Conservation (phyloP, 1,140 invertebrate genomes). For the Holotrichia oblita region DNA sequence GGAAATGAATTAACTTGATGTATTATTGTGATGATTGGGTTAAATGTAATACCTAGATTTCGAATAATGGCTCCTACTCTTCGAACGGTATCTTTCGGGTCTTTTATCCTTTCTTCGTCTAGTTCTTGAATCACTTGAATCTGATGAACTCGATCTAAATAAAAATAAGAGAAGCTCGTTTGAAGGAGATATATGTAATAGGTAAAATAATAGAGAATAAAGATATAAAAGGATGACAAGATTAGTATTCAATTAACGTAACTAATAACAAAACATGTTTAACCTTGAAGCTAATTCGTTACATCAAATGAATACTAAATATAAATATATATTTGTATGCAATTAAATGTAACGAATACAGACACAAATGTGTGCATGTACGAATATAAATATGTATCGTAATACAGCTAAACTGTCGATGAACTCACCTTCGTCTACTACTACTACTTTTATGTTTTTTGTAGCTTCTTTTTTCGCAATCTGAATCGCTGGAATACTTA, state of each 20-base stretch:
- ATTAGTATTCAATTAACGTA: background rate
- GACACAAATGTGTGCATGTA: background rate
- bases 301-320: too few relatives aligned
- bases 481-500: slow-evolving; percentile 59
- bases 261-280: too few relatives aligned
- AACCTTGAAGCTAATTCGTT: too few relatives aligned
- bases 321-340: too few relatives aligned
- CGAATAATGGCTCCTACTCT: slow-evolving; percentile 49
- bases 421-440: slow-evolving; percentile 52
- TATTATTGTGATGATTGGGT: background rate
- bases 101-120: slow-evolving; percentile 47
- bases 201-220: background rate
- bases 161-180: slow-evolving; percentile 9
- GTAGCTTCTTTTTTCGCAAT: slow-evolving; percentile 52
- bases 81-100: slow-evolving; percentile 46
- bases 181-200: background rate
- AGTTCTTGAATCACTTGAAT: slow-evolving; percentile 52
- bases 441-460: slow-evolving; percentile 54
- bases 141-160: slow-evolving; percentile 53
- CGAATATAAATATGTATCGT: background rate
- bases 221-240: background rate
- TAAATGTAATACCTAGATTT: slow-evolving; percentile 39
- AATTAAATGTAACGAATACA: background rate
- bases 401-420: slow-evolving; percentile 32
- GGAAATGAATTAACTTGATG: slow-evolving; percentile 33